Percentiles rank a stretch among this genome's conserved stretches.
phyloP scores from a whole-genome alignment of 2,113 vertebrate genomes.

The Coturnix japonica region DNA sequence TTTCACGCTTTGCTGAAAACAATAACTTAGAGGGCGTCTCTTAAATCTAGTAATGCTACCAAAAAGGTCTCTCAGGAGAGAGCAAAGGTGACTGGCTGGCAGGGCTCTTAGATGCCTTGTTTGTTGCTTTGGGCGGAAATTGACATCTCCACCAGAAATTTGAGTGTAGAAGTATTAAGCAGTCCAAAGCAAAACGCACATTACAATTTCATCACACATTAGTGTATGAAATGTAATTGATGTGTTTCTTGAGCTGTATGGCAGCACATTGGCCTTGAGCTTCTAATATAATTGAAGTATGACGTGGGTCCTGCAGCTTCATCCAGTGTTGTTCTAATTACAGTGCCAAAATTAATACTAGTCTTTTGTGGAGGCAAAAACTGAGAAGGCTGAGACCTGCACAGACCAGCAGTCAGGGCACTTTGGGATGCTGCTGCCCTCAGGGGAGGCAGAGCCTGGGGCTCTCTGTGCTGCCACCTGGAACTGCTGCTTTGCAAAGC shows the following conservation, averaged over 20 bases:
- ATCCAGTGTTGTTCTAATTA: not conserved
- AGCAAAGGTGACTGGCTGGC: not conserved
- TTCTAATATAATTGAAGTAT: not conserved
- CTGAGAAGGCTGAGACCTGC: not conserved
- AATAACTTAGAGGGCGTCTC: not conserved
- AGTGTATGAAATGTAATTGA: not conserved
- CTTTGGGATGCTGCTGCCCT: not conserved
- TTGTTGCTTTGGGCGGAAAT: not conserved
- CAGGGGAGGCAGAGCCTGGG: not conserved
- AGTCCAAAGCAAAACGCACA: not conserved
- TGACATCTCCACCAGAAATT: not conserved
- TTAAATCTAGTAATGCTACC: not conserved
- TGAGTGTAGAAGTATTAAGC: not conserved
- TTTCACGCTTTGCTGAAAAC: not conserved
- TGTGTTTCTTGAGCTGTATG: not conserved
- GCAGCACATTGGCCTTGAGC: rapidly evolving
- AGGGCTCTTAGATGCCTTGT: not conserved
- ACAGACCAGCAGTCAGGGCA: rapidly evolving
- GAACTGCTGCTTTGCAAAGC: too few relatives aligned
- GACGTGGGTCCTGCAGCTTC: not conserved
- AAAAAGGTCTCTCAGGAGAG: not conserved
- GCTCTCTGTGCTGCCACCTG: not conserved
- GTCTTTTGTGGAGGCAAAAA: not conserved
- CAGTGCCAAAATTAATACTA: not conserved
- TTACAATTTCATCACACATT: not conserved